Percentiles rank a stretch among this genome's conserved stretches.
These are phyloP conservation scores for Centropus bengalensis DNA, from an alignment of 2,113 vertebrate genomes.

Conservation along the genomic window DNA sequence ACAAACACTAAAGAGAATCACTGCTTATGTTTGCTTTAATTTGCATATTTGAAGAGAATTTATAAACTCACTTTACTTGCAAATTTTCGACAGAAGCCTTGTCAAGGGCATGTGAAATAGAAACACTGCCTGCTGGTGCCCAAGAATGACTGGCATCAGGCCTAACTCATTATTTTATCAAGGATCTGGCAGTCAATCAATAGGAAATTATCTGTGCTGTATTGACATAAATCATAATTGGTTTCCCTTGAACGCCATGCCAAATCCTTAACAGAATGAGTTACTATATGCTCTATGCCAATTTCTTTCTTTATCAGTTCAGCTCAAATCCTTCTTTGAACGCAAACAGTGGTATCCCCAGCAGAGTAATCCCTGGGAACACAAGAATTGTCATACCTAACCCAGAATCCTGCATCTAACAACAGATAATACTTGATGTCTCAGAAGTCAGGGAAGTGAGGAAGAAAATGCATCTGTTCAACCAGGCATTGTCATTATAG, in stretches of 20 bases:
- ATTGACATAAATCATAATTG: slow-evolving; percentile 84
- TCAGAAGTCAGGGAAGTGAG: not conserved
- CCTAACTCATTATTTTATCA: slow-evolving; percentile 80
- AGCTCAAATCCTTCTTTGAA: slow-evolving; percentile 69
- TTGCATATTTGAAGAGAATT: slow-evolving; percentile 44
- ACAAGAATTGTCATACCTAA: not conserved
- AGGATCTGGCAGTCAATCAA: slow-evolving; percentile 81
- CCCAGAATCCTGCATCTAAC: slow-evolving; percentile 10
- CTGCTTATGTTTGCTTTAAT: not conserved
- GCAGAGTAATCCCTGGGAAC: not conserved
- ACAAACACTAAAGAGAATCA: not conserved
- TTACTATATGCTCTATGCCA: slow-evolving; percentile 62
- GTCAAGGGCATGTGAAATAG: slow-evolving; percentile 60
- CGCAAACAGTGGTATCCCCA: slow-evolving; percentile 48
- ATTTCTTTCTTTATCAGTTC: slow-evolving; percentile 72
- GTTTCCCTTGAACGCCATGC: slow-evolving; percentile 75
- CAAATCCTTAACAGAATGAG: slow-evolving; percentile 72
- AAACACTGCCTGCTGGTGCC: slow-evolving; percentile 47
- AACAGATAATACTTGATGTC: not conserved
- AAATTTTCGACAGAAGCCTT: slow-evolving; percentile 57
- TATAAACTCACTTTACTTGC: slow-evolving; percentile 46
- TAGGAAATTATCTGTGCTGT: slow-evolving; percentile 78
- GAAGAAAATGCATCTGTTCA: not conserved
- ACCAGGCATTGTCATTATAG: not conserved
- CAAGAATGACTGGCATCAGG: slow-evolving; percentile 67